These are phyloP conservation scores for Nautilus pompilius DNA, from an alignment of 1,140 invertebrate species.

Conservation along the genomic window DNA sequence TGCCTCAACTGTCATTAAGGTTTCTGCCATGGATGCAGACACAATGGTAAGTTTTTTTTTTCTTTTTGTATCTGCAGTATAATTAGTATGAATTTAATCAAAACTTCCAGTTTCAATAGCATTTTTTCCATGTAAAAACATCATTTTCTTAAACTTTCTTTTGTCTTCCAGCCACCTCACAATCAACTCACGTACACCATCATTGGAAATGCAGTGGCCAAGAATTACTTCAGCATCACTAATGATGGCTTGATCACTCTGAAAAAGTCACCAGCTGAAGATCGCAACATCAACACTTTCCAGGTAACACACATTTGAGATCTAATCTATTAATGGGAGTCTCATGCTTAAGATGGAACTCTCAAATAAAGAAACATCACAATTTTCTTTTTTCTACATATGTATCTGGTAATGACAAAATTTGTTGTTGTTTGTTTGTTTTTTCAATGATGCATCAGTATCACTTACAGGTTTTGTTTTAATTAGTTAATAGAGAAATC, in stretches of 20 bases:
- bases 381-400: not conserved
- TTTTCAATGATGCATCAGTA: no score
- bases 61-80: not conserved
- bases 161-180: slow-evolving; percentile 21
- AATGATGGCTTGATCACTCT: slow-evolving; percentile 15
- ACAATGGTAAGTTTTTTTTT: slow-evolving; percentile 15
- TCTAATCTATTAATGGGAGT: no score
- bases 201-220: slow-evolving; percentile 13
- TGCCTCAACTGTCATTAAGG: slow-evolving; percentile 7
- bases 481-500: no score
- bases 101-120: not conserved
- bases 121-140: not conserved
- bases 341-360: not conserved
- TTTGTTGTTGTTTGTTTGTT: no score
- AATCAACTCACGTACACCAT: slow-evolving; percentile 26
- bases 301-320: no score
- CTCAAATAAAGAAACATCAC: not conserved
- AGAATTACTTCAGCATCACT: slow-evolving; percentile 20
- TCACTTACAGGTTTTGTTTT: no score
- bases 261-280: slow-evolving; percentile 17
- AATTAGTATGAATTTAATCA: not conserved
- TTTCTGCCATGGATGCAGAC: slow-evolving; percentile 22
- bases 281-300: slow-evolving; percentile 13
- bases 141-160: not conserved
- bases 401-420: no score